Percentiles rank a stretch among this genome's conserved stretches.
Evolutionary conservation across 1,140 invertebrate genomes (phyloP).

Genomic region (Eubasilissa regina): DNA sequence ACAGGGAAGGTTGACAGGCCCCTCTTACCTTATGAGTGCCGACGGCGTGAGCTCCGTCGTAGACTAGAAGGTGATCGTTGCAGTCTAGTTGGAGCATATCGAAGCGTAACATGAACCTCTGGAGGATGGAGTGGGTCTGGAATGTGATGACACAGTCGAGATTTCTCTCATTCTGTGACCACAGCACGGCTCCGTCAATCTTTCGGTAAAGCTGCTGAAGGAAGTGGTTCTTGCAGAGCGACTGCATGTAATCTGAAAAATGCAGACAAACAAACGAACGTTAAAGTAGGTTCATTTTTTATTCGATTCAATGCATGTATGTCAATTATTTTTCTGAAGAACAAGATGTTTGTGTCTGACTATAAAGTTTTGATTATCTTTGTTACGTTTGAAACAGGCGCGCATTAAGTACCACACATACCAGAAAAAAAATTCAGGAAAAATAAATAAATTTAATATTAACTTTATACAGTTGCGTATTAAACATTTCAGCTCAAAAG

Average conservation of each 20-base stretch:
- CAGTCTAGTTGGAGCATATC: slow-evolving; percentile 87
- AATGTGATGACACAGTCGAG: slow-evolving; percentile 93
- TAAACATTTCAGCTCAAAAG: too few species aligned
- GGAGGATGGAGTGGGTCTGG: slow-evolving; percentile 93
- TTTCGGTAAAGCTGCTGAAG: slow-evolving; percentile 89
- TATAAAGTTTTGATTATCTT: too few species aligned
- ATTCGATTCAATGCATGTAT: too few species aligned
- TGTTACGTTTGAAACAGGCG: too few species aligned
- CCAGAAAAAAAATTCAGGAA: too few species aligned
- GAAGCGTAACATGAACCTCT: slow-evolving; percentile 94
- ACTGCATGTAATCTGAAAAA: slow-evolving; percentile 87
- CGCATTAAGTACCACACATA: too few species aligned
- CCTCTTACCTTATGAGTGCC: slow-evolving; percentile 85
- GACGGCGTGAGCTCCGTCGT: slow-evolving; percentile 91
- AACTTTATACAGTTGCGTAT: too few species aligned
- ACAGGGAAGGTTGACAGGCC: too few species aligned
- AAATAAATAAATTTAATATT: too few species aligned
- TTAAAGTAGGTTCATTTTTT: too few species aligned
- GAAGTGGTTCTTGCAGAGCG: slow-evolving; percentile 89
- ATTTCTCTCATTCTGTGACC: slow-evolving; percentile 90
- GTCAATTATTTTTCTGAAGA: too few species aligned
- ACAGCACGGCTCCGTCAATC: slow-evolving; percentile 91
- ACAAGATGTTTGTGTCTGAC: too few species aligned
- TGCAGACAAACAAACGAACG: not conserved
- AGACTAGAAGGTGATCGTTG: slow-evolving; percentile 94